phyloP scores from a whole-genome alignment of 2,113 vertebrate species.

The Sorex fumeus region DNA sequence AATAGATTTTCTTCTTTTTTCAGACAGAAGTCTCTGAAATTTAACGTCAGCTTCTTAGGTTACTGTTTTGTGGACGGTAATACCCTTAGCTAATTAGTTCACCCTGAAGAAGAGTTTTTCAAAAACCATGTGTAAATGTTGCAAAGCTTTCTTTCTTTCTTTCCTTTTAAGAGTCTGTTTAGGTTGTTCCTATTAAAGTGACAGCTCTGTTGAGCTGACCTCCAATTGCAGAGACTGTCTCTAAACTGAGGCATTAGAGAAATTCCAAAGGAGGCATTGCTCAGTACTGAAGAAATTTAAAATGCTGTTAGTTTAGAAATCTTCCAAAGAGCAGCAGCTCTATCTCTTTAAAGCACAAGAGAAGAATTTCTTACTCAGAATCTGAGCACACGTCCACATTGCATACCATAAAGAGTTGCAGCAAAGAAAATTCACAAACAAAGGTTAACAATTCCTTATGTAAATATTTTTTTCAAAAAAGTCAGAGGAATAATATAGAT shows the following conservation, averaged over 20 bases:
- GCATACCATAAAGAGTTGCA: slow-evolving; percentile 70
- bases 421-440: slow-evolving; percentile 29
- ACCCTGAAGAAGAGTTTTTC: slow-evolving; percentile 45
- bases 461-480: slow-evolving; percentile 29
- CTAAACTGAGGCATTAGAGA: slow-evolving; percentile 51
- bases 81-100: slow-evolving; percentile 50
- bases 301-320: slow-evolving; percentile 82
- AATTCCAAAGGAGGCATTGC: slow-evolving; percentile 54
- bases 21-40: slow-evolving; percentile 45
- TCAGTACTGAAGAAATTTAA: slow-evolving; percentile 78
- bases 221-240: slow-evolving; percentile 50
- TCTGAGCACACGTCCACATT: slow-evolving; percentile 57
- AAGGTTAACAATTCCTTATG: slow-evolving; percentile 56
- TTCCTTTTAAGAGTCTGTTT: not conserved
- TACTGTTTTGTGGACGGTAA: slow-evolving; percentile 65
- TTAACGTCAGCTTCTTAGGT: slow-evolving; percentile 58
- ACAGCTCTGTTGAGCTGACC: slow-evolving; percentile 59
- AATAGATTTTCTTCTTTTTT: slow-evolving; percentile 43
- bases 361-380: slow-evolving; percentile 71
- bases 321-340: slow-evolving; percentile 62
- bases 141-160: slow-evolving; percentile 49
- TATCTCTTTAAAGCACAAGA: slow-evolving; percentile 56
- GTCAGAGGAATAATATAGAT: not conserved
- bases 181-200: slow-evolving; percentile 59
- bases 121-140: slow-evolving; percentile 68